Evolutionary conservation across 1,140 invertebrate genomes (phyloP), one percentile per base, ranked within the genome.

Genomic region (Drosophila ambigua): DNA sequence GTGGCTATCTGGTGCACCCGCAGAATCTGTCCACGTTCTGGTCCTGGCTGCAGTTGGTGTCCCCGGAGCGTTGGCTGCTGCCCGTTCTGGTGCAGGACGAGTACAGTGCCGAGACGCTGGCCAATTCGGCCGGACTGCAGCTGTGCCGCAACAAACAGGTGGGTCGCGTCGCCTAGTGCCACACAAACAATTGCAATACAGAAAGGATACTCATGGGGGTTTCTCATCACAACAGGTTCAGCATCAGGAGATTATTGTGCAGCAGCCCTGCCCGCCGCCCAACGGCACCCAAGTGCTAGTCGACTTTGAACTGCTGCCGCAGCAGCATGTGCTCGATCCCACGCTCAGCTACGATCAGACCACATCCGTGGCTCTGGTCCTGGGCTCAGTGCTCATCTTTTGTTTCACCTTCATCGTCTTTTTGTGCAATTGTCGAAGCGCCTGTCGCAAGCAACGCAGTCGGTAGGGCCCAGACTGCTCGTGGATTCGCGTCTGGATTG

Each of bases 181-280:
- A 8, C 1, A 8, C 3, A 16, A 35, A 11, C 4, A 7, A 7
- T 7, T 8, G 8, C 11, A 5, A 6, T 44, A n/a, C 7, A 15
- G 13, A 8, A 20, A 7, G 4, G 2, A n/a, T 8, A 3, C 5
- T 44, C 39, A 31, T 43, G 8, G 3, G 31, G 28, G 28, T 3
- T 4, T 28, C 64, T 64, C 50, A 69, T 45, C 72, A 13, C 46
- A 97, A 16, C 23, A 24, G 94, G 94, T 96, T 35, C 96, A 96
- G 79, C 94, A 95, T 67, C 95, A 96, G 90, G 96, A 97, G 80
- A 97, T 97, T 41, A 97, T 97, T 77, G 95, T 97, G 20, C 95
- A 96, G 85, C 94, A 95, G 16, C 94, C 95, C 3, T 97, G 96
- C 87, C 95, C 96, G 11, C 93, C 94, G 4, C 95, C 95, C 0